A percentile compares a stretch with the other conserved stretches of the same genome.
These are phyloP conservation scores for Nomada lathburiana DNA, from an alignment of 2,888 invertebrate species.

Conservation along the genomic window DNA sequence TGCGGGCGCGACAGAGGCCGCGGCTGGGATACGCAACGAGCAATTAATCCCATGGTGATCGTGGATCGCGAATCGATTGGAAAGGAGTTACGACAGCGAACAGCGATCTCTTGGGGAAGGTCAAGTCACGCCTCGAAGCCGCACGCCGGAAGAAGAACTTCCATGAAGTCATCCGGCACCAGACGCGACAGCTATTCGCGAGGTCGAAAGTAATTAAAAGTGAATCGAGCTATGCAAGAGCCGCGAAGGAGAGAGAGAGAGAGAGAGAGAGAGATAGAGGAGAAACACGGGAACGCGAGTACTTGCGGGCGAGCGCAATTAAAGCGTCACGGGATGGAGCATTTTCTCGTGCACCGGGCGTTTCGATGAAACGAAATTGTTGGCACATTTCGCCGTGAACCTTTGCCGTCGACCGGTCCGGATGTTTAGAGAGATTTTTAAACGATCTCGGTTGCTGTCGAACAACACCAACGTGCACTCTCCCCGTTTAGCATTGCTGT, in stretches of 20 bases:
- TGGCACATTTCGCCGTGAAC: neutral
- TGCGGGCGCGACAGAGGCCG: neutral
- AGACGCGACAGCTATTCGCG: constrained; percentile 51
- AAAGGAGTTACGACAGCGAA: constrained; percentile 55
- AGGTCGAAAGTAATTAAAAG: constrained; percentile 64
- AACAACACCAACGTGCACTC: too few species aligned
- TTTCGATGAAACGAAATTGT: neutral
- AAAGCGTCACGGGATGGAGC: constrained; percentile 33
- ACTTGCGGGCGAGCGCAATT: constrained; percentile 25
- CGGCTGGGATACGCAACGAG: neutral
- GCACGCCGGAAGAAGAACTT: constrained; percentile 57
- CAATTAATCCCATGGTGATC: constrained; percentile 16
- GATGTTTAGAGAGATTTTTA: neutral
- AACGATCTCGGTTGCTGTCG: neutral
- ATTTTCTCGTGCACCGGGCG: constrained; percentile 17
- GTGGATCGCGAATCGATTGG: constrained; percentile 45
- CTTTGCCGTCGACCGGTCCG: neutral
- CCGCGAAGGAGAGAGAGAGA: neutral
- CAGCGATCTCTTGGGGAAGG: constrained; percentile 37
- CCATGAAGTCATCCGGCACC: constrained; percentile 44
- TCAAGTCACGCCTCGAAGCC: constrained; percentile 27
- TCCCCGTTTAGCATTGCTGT: too few species aligned
- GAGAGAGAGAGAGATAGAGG: neutral
- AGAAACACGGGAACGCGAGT: neutral
- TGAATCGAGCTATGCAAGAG: constrained; percentile 34